Base-by-base conservation (phyloP, 2,113 vertebrate species). In the Piprites chloris region DNA sequence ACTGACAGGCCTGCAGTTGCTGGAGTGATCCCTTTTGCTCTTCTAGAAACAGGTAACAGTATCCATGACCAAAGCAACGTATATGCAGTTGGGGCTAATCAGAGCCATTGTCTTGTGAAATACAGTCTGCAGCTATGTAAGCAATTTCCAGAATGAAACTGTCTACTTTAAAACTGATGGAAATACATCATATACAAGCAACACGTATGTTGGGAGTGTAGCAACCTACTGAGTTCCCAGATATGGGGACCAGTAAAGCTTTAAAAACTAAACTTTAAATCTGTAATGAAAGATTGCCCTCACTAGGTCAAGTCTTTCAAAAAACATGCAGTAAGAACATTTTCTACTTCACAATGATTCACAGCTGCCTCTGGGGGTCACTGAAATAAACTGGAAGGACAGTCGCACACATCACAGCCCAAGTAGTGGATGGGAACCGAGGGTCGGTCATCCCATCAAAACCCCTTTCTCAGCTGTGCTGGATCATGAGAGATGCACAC, bases 351-450 rank as follows among this genome's bases (percentile, higher is more conserved):
- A 44, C 19, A 90, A 7, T 92, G 55, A 90, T 80, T 90, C 90
- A 90, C 33, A 65, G 75, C 30, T 94, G 59, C 47, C 75, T 83
- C 50, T 76, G 47, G 42, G 39, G 62, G 39, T 32, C 75, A 56
- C 46, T n/a, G 35, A 78, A 91, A 69, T 41, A 75, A 65, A 80
- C 47, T 92, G 72, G 30, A 90, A 88, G 88, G 83, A n/a, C 19
- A 41, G 5, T 30, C 27, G 72, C 1, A 3, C 32, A 58, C 52
- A 65, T 61, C 47, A 74, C 18, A 94, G 49, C 24, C 11, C 37
- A 52, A 87, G 23, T 9, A 65, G 74, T 55, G 49, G 24, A 39
- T 84, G 49, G 46, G 37, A 93, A 91, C 46, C 46, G 42, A 75
- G 46, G 49, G 68, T 56, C 44, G 37, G 63, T 59, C 62, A 76